Base-by-base conservation (phyloP, 2,888 invertebrate species). In the Masnerella sp. region DNA sequence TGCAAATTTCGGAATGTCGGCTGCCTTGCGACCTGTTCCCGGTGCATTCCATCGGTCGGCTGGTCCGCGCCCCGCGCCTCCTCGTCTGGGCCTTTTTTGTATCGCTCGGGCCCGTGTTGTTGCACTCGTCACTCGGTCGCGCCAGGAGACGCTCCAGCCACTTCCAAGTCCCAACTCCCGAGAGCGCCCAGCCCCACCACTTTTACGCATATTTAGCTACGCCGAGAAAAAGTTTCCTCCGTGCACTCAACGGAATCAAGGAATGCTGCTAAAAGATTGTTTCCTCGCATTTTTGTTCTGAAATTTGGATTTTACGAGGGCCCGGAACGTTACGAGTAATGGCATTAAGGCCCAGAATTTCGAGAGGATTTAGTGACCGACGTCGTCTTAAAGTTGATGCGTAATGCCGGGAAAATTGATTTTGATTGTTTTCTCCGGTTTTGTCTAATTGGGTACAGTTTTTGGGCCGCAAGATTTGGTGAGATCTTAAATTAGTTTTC, bases 1-100 rank as follows among this genome's bases (percentile, higher is more conserved):
- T 81, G 83, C 80, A 80, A 83, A 84, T 84, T 84, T 84, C 71
- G 82, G 84, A 84, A 84, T 84, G 84, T 77, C 80, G 81, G 83
- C 82, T 80, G 80, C 78, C 81, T 83, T 80, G 80, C 81, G 82
- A 82, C 83, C 83, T 83, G 84, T 84, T 81, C 83, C 79, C 76
- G 76, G 79, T 81, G 81, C 82, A 83, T 83, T 83, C 83, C 83
- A 79, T 76, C 59, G 74, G 68, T 54, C 75, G 69, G 58, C 64
- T 68, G 64, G 22, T 34, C 67, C 56, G 45, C 32, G 43, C 38
- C 45, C 42, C 62, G 18, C 47, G 56, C 34, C 18, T 36, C 28
- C 62, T 52, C 40, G 36, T 58, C 45, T 32, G 34, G 47, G 28
- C 49, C 28, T 59, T 54, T 69, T 58, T 47, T 40, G 18, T 74